Evolutionary conservation across 1,140 invertebrate species (phyloP).

Genomic region (Zaprionus taronus): DNA sequence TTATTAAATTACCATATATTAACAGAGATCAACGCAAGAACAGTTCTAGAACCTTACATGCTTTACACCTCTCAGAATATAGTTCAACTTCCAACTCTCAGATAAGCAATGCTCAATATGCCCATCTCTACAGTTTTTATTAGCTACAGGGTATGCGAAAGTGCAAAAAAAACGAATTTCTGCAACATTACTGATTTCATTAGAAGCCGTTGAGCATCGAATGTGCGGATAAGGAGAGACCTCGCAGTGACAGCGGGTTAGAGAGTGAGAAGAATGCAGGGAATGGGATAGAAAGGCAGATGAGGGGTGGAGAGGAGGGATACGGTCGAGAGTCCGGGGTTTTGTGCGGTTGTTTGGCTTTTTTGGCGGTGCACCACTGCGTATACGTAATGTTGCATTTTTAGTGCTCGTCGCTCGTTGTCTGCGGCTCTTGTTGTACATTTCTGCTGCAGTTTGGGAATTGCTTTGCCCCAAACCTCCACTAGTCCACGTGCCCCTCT

Average conservation of each 20-base stretch:
- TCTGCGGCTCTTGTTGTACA: conserved; percentile 78
- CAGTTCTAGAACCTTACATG: no score
- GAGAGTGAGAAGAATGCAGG: not conserved
- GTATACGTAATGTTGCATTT: conserved; percentile 83
- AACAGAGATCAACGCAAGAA: no score
- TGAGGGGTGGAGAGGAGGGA: not conserved
- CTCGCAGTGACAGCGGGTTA: not conserved
- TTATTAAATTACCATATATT: no score
- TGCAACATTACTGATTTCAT: conserved; percentile 77
- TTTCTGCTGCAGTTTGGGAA: conserved; percentile 84
- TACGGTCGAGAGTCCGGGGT: conserved; percentile 15
- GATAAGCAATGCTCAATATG: not conserved
- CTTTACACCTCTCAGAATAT: no score
- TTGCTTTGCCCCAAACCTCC: conserved; percentile 60
- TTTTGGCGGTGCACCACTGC: conserved; percentile 79
- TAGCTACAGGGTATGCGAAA: conserved; percentile 14
- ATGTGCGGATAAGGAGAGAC: conserved; percentile 6
- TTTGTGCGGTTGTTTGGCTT: conserved; percentile 25
- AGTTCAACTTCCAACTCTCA: no score
- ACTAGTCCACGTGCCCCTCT: not conserved
- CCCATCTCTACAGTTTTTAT: not conserved
- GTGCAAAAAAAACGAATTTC: conserved; percentile 21
- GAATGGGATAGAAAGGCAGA: no score
- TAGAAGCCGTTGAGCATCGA: conserved; percentile 62
- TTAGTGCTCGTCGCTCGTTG: conserved; percentile 66